Conservation (phyloP, 2,888 invertebrate species). For the Aplocera efformata region DNA sequence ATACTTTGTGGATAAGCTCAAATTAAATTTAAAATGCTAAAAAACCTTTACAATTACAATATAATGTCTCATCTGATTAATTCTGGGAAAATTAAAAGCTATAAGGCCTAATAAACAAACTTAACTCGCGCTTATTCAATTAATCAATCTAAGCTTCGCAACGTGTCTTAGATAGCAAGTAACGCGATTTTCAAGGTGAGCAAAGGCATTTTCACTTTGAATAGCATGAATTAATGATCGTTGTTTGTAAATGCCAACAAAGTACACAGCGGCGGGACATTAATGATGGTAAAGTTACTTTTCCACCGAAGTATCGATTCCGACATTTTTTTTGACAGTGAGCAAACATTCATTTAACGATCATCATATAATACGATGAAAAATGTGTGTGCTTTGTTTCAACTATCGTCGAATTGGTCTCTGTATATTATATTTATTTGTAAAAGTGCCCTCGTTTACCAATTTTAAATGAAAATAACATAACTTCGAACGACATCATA, state of each 20-base stretch:
- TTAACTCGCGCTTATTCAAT: constrained; percentile 18
- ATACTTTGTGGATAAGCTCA: too few relatives aligned
- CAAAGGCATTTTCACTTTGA: constrained; percentile 20
- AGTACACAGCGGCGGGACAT: constrained; percentile 21
- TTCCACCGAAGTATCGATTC: constrained; percentile 19
- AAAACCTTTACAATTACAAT: too few relatives aligned
- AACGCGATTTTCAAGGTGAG: constrained; percentile 27
- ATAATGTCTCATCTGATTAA: too few relatives aligned
- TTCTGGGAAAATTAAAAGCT: too few relatives aligned
- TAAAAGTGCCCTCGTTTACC: too few relatives aligned
- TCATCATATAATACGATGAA: neutral
- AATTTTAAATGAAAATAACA: too few relatives aligned
- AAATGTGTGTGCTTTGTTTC: neutral
- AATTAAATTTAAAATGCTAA: too few relatives aligned
- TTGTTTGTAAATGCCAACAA: constrained; percentile 20
- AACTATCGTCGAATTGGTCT: neutral
- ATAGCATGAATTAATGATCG: constrained; percentile 25
- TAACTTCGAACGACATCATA: too few relatives aligned
- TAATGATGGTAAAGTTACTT: constrained; percentile 15
- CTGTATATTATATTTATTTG: neutral
- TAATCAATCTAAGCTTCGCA: constrained; percentile 22
- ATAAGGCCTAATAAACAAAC: constrained; percentile 14
- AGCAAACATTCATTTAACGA: constrained; percentile 6
- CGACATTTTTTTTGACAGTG: neutral
- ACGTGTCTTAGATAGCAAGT: constrained; percentile 20